A percentile compares a stretch with the other conserved stretches of the same genome.
These are phyloP conservation scores for Ariolimax columbianus DNA, from an alignment of 2,888 invertebrate species.

Conservation along the genomic window DNA sequence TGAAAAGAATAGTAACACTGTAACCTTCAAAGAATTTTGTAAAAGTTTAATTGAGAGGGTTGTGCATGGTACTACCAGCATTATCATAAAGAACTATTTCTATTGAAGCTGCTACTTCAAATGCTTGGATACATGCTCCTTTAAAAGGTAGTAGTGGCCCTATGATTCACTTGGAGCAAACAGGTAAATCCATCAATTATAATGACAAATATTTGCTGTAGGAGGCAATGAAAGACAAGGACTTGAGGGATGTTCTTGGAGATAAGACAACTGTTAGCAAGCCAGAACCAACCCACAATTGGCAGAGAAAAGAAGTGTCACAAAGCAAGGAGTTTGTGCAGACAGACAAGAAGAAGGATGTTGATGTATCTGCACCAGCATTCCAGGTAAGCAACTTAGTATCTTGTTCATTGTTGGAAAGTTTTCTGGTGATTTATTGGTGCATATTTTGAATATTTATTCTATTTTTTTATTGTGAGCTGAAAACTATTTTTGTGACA, in stretches of 20 bases:
- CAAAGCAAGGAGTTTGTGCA: conserved; percentile 1
- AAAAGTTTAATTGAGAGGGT: conserved; percentile 1
- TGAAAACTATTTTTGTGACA: too few relatives aligned
- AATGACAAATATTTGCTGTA: conserved; percentile 23
- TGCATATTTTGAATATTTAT: too few relatives aligned
- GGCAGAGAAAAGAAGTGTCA: not conserved
- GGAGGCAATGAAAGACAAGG: conserved; percentile 56
- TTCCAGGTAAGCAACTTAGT: not conserved
- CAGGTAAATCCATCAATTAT: too few relatives aligned
- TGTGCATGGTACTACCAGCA: too few relatives aligned
- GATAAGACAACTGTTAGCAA: not conserved
- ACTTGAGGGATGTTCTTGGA: conserved; percentile 55
- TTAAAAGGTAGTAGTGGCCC: too few relatives aligned
- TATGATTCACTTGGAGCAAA: too few relatives aligned
- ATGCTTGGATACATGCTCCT: too few relatives aligned
- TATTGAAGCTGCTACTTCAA: too few relatives aligned
- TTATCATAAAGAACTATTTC: too few relatives aligned
- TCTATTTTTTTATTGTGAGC: too few relatives aligned
- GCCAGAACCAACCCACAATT: not conserved
- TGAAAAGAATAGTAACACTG: too few relatives aligned
- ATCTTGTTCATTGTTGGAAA: not conserved
- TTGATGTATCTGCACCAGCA: not conserved
- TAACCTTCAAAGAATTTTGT: not conserved
- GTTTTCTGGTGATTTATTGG: not conserved
- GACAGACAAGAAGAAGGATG: not conserved